Conservation (phyloP, 2,888 invertebrate genomes). For the Synergus laeviventris region DNA sequence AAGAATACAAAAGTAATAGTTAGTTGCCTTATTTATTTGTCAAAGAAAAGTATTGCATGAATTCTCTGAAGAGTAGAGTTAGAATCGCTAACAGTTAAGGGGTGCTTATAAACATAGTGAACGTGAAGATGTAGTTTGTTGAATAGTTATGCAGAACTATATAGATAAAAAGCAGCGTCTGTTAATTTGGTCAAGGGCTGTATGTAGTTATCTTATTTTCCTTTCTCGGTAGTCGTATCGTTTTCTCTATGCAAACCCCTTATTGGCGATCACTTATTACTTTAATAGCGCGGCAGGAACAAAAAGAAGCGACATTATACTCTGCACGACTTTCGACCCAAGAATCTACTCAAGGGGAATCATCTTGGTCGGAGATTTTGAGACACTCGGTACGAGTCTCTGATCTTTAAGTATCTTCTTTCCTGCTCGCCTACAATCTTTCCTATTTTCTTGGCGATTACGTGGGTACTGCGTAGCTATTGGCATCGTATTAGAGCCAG, state of each 20-base stretch:
- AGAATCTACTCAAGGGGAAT: constrained; percentile 8
- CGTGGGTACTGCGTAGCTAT: constrained; percentile 48
- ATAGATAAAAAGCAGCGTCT: constrained; percentile 6
- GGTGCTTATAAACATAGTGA: not conserved
- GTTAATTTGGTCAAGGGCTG: constrained; percentile 31
- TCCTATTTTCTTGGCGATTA: constrained; percentile 54
- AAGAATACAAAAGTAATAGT: not conserved
- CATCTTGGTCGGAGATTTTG: not conserved
- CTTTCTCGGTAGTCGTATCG: constrained; percentile 34
- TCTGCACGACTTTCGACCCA: constrained; percentile 28
- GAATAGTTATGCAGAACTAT: not conserved
- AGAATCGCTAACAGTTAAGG: not conserved
- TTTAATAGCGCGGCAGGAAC: constrained; percentile 20
- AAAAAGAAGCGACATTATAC: constrained; percentile 29
- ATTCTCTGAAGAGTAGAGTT: not conserved
- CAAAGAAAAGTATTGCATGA: not conserved
- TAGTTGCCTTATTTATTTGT: not conserved
- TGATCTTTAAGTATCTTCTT: constrained; percentile 44
- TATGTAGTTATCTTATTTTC: constrained; percentile 30
- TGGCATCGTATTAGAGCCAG: constrained; percentile 55
- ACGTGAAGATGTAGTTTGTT: constrained; percentile 1
- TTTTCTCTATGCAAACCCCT: constrained; percentile 22
- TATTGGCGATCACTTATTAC: constrained; percentile 30
- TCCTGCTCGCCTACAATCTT: constrained; percentile 51
- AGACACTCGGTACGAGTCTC: constrained; percentile 26